A percentile compares a stretch with the other conserved stretches of the same genome.
These are phyloP conservation scores for Saturnia japonica DNA, from an alignment of 2,888 invertebrate genomes.

Conservation along the genomic window DNA sequence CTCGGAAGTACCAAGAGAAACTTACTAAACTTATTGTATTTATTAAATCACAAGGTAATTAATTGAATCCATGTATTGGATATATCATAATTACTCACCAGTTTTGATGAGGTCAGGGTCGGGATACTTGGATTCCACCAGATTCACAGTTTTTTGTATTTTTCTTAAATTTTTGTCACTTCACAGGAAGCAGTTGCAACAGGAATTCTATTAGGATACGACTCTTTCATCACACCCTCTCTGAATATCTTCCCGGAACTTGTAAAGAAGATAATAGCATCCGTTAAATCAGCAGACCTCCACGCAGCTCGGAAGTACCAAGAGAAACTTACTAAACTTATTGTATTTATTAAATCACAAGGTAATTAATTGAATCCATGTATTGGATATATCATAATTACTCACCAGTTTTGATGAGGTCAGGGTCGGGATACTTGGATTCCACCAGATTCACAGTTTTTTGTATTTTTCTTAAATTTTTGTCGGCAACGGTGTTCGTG, in stretches of 20 bases:
- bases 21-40: neutral
- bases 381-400: too few species aligned
- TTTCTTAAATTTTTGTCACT: too few species aligned
- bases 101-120: too few species aligned
- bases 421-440: too few species aligned
- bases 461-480: too few species aligned
- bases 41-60: neutral
- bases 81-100: too few species aligned
- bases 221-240: conserved; percentile 2
- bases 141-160: too few species aligned
- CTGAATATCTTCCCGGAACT: neutral
- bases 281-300: neutral
- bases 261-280: neutral
- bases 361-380: neutral
- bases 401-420: too few species aligned
- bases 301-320: neutral
- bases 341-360: neutral
- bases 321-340: neutral
- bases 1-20: neutral
- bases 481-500: too few species aligned
- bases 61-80: neutral
- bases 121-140: too few species aligned
- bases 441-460: too few species aligned
- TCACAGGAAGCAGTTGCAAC: conserved; percentile 3
- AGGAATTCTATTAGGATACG: neutral